Evolutionary conservation across 2,113 vertebrate genomes (phyloP).

Genomic region (Tricholaema leucomelas): DNA sequence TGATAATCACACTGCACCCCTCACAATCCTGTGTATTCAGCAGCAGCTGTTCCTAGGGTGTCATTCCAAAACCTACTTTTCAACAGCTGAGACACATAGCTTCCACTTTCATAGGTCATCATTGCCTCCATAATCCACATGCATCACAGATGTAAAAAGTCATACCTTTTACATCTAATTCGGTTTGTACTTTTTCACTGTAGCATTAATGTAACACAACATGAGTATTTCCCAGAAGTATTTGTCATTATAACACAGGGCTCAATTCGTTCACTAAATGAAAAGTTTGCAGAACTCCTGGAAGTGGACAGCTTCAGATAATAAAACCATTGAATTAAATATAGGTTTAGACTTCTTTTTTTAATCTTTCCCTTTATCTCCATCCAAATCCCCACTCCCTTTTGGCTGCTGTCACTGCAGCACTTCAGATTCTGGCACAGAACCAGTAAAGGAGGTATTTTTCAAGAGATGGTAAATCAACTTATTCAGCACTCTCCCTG

Average conservation of each 20-base stretch:
- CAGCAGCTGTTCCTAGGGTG: background rate
- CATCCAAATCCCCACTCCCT: conserved; percentile 52
- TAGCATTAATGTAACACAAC: background rate
- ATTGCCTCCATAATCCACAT: background rate
- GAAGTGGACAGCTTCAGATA: conserved; percentile 56
- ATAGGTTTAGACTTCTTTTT: conserved; percentile 58
- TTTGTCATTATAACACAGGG: conserved; percentile 27
- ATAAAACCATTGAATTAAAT: conserved; percentile 46
- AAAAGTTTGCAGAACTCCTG: conserved; percentile 49
- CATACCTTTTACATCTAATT: background rate
- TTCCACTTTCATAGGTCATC: background rate
- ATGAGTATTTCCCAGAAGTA: conserved; percentile 3
- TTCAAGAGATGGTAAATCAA: conserved; percentile 65
- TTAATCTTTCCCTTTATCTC: conserved; percentile 63
- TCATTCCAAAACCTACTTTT: conserved; percentile 7
- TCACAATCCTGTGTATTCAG: background rate
- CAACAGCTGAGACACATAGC: background rate
- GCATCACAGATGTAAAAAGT: conserved; percentile 17
- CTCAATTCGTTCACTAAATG: conserved; percentile 39
- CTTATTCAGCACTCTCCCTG: conserved; percentile 15
- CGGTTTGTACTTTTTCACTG: conserved; percentile 1
- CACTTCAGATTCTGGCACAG: conserved; percentile 61
- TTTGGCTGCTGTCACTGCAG: conserved; percentile 61
- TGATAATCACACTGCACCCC: background rate
- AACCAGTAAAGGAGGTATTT: conserved; percentile 60